Base-by-base conservation (phyloP, 2,888 invertebrate genomes). In the Standfussiana lucernea region DNA sequence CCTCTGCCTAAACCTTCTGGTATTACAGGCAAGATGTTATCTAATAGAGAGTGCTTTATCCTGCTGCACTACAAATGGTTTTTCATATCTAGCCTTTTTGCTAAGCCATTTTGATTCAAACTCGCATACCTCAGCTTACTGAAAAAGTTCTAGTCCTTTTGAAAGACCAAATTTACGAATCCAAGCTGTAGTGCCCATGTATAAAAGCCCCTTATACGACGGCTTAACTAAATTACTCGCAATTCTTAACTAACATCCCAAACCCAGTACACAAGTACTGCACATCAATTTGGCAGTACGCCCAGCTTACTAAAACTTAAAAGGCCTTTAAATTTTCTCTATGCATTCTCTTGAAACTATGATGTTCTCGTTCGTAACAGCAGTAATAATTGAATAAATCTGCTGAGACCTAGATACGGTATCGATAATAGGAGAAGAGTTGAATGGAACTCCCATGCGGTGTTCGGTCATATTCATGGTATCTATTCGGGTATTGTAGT, bases 401-500 rank as follows among this genome's bases (percentile, higher is more conserved):
- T 75, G 18, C 62, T 1, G 67, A 67, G 75, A 76, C 75, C 77
- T 68, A 82, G 72, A 78, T 84, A 83, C 69, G 76, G 80, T 8
- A 13, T 7, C 67, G 70, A 84, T 84, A 82, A 86, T 86, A 72
- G 83, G 61, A 75, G 45, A 40, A 45, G 64, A 75, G 68, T 62
- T 84, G 70, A 85, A 85, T 86, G 45, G 75, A 75, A 69, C 59
- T 86, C 85, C 85, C 85, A 78, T 78, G 86, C 64, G 85, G 59
- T 82, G 64, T 83, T 75, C 79, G 68, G 47, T 24, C 74, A 70
- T 66, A 72, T 76, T 32, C 65, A 71, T 73, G 62, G 72, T 71
- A 73, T 62, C 47, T 64, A 77, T 70, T 73, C 59, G 67, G 32
- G 56, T 69, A 66, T 47, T 50, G 32, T 28, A 45, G 45, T 65